These are phyloP conservation scores for Plebejus argus DNA, from an alignment of 2,888 invertebrate species.

Conservation along the genomic window DNA sequence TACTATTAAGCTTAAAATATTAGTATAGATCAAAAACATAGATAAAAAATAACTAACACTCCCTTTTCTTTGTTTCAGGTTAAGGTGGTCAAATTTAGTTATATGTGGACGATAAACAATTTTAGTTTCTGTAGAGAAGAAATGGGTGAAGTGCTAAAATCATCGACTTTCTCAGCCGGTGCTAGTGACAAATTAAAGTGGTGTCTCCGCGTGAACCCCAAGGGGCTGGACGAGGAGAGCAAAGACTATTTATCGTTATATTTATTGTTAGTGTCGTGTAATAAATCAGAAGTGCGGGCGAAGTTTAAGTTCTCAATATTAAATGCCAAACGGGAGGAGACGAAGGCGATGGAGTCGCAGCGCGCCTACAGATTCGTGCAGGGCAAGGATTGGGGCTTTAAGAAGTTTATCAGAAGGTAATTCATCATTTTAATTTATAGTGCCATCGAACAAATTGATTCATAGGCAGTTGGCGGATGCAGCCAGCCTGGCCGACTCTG, in stretches of 20 bases:
- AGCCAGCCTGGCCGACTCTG: no score
- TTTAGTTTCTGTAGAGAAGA: slow-evolving; percentile 99
- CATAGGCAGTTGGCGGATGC: no score
- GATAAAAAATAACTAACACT: neutral
- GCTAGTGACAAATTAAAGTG: slow-evolving; percentile 99
- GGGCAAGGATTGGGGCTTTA: slow-evolving; percentile 99
- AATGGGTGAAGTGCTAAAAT: slow-evolving; percentile 99
- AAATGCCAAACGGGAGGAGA: slow-evolving; percentile 99
- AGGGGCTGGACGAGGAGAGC: slow-evolving; percentile 99
- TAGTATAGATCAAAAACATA: neutral
- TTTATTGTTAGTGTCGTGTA: slow-evolving; percentile 99
- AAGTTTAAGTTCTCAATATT: slow-evolving; percentile 99
- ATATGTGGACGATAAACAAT: slow-evolving; percentile 99
- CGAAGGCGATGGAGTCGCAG: slow-evolving; percentile 99
- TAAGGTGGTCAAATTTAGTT: slow-evolving; percentile 99
- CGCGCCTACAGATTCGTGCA: slow-evolving; percentile 99
- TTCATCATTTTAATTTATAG: neutral
- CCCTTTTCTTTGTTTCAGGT: slow-evolving; percentile 85
- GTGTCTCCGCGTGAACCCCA: slow-evolving; percentile 99
- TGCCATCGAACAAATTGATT: no score
- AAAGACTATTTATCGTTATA: slow-evolving; percentile 99
- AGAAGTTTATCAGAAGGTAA: slow-evolving; percentile 96
- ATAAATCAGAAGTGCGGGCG: slow-evolving; percentile 99
- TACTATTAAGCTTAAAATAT: no score
- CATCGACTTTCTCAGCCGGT: slow-evolving; percentile 99